Evolutionary conservation across 2,888 invertebrate genomes (phyloP).

Genomic region (Hyposoter dolosus): DNA sequence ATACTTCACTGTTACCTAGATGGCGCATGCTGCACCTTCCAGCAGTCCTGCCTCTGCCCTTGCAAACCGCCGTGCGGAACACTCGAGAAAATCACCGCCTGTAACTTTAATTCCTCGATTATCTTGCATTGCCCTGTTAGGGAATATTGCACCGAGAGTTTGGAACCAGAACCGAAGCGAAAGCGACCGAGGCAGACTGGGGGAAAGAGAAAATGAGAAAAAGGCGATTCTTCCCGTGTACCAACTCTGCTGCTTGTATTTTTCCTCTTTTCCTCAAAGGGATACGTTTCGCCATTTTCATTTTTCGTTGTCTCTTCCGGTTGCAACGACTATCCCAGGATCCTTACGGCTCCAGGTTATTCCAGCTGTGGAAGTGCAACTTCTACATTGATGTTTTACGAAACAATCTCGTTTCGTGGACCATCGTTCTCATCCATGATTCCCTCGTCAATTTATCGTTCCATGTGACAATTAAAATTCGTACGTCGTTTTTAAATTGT

Average conservation of each 20-base stretch:
- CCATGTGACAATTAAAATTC: neutral
- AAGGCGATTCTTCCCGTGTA: constrained; percentile 14
- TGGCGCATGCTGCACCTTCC: constrained; percentile 49
- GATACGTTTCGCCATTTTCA: constrained; percentile 6
- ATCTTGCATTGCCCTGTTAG: constrained; percentile 82
- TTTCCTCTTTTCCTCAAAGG: constrained; percentile 19
- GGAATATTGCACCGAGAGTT: constrained; percentile 76
- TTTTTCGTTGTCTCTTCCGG: constrained; percentile 30
- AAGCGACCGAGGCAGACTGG: neutral
- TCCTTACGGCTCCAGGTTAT: constrained; percentile 22
- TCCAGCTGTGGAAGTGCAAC: neutral
- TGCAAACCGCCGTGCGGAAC: constrained; percentile 60
- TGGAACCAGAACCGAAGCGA: constrained; percentile 25
- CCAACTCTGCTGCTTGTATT: neutral
- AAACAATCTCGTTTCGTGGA: constrained; percentile 1
- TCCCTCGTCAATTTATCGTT: constrained; percentile 1
- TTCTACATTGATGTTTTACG: neutral
- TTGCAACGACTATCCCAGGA: constrained; percentile 23
- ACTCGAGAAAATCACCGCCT: constrained; percentile 79
- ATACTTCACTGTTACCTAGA: constrained; percentile 8
- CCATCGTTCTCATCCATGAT: neutral
- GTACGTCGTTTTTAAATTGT: neutral
- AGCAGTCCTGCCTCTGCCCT: constrained; percentile 9
- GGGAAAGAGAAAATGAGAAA: constrained; percentile 15
- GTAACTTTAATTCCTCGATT: constrained; percentile 83